A percentile compares a stretch with the other conserved stretches of the same genome.
phyloP scores from a whole-genome alignment of 2,113 vertebrate species.

The Mohoua ochrocephala region DNA sequence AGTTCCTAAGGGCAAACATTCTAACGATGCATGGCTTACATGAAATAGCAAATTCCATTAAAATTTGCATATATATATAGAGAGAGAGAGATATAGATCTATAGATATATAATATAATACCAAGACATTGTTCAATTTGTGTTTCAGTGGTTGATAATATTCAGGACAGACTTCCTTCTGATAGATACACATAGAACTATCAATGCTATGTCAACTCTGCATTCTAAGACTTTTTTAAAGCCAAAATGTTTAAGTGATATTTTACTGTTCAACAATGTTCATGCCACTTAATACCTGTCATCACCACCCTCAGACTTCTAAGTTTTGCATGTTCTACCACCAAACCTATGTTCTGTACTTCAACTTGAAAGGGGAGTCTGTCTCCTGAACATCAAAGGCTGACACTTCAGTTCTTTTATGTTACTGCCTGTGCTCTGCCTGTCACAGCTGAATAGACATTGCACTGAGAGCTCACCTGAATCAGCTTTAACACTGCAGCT shows the following conservation, averaged over 20 bases:
- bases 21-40: background rate
- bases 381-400: slow-evolving; percentile 19
- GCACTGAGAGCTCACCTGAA: background rate
- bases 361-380: background rate
- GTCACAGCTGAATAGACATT: background rate
- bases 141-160: background rate
- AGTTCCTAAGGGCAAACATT: background rate
- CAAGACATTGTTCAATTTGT: background rate
- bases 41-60: background rate
- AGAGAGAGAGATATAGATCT: background rate
- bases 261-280: background rate
- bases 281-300: background rate
- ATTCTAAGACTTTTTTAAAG: background rate
- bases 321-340: background rate
- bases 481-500: background rate
- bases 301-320: background rate
- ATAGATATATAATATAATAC: background rate
- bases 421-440: background rate
- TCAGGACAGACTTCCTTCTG: background rate
- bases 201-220: background rate
- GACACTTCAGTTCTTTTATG: background rate
- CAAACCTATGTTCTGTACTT: background rate
- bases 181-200: background rate
- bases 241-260: background rate
- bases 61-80: background rate